Conservation (phyloP, 2,113 vertebrate genomes). For the Hiodon tergisus region DNA sequence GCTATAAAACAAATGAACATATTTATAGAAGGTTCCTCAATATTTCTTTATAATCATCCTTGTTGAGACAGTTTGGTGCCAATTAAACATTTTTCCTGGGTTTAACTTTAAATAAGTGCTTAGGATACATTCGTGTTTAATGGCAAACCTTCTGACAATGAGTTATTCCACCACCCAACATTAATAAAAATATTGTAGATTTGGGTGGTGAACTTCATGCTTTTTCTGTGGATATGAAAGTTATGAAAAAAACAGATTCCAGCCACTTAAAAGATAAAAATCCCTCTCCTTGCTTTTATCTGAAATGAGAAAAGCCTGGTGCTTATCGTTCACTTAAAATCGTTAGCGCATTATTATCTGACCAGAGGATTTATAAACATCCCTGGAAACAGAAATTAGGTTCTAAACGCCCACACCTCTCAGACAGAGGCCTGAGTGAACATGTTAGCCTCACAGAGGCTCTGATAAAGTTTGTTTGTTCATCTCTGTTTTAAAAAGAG, state of each 20-base stretch:
- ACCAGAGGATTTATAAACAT: slow-evolving; percentile 8
- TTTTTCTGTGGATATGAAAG: slow-evolving; percentile 1
- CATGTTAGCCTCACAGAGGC: neutral
- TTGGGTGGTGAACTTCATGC: neutral
- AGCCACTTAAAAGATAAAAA: slow-evolving; percentile 17
- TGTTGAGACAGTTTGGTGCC: too few species aligned
- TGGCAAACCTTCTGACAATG: neutral
- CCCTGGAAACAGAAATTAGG: slow-evolving; percentile 16
- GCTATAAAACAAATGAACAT: too few species aligned
- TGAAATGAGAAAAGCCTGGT: slow-evolving; percentile 15
- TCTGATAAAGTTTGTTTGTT: slow-evolving; percentile 17
- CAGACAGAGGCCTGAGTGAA: slow-evolving; percentile 12
- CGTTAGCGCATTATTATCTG: slow-evolving; percentile 17
- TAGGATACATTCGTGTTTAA: neutral
- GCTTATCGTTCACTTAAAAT: slow-evolving; percentile 11
- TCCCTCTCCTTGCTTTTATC: slow-evolving; percentile 13
- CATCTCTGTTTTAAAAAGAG: too few species aligned
- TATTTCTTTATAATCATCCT: too few species aligned
- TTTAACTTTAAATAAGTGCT: too few species aligned
- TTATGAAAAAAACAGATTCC: slow-evolving; percentile 1
- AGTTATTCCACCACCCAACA: neutral
- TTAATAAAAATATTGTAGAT: neutral
- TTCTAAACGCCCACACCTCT: slow-evolving; percentile 11
- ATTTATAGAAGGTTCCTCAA: too few species aligned
- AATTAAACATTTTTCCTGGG: too few species aligned